Base-by-base conservation (phyloP, 2,113 vertebrate genomes). In the Lepidothrix coronata region DNA sequence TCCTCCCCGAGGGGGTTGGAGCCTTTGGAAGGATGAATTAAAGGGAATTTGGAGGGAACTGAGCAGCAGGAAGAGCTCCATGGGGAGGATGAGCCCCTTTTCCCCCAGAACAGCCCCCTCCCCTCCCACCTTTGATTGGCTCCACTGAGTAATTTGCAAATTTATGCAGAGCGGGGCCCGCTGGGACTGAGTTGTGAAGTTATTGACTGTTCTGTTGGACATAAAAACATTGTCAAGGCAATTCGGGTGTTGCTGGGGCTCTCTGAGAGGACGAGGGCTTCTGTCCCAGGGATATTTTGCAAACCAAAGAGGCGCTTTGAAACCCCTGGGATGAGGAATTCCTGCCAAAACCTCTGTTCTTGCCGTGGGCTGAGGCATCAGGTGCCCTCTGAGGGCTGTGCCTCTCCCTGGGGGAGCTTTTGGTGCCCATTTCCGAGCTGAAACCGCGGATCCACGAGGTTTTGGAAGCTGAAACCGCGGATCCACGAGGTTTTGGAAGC, bases 1-100 rank as follows among this genome's bases (percentile, higher is more conserved):
- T 31, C 37, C 67, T 57, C 46, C 71, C 79, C 12, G 0, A 3
- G 0, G 8, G 2, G 25, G 17, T 0, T 3, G 14, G 71, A 75
- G n/a, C 73, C 73, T 51, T 37, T 7, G 18, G 70, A 24, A 54
- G 14, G 82, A 22, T 8, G 48, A 35, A 54, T 74, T 78, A 6
- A 10, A 33, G 55, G n/a, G 62, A 67, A 27, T 63, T 76, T 39
- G 39, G n/a, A 7, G 67, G 22, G 58, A 49, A 8, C 46, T 19
- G 39, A 73, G 4, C 2, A 28, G 67, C 48, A 16, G 16, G 18
- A 52, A 18, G 28, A 22, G 18, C 48, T 62, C 12, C 5, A 4
- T 6, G n/a, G 30, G 59, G 37, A 67, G 48, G 54, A 35, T 31
- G 17, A 72, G 25, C 23, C 39, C 43, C 44, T 31, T 79, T 67